Evolutionary conservation across 2,888 invertebrate genomes (phyloP).

Genomic region (Colostygia pectinataria): DNA sequence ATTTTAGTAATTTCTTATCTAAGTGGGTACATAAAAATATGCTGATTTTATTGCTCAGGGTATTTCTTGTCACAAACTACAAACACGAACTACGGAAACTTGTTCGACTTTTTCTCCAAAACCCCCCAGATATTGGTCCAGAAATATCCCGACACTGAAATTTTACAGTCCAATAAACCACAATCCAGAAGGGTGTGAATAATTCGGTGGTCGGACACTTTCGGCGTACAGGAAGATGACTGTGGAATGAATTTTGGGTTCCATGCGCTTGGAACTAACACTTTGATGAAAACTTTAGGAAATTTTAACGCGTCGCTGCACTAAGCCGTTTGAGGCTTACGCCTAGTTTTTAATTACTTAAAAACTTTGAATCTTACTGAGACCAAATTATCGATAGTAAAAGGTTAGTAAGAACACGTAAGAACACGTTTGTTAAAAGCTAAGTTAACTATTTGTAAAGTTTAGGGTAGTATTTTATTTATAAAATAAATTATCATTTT

Average conservation of each 20-base stretch:
- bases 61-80: background rate
- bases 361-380: background rate
- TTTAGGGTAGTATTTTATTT: no score
- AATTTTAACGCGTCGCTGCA: slow-evolving; percentile 11
- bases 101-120: slow-evolving; percentile 8
- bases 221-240: slow-evolving; percentile 16
- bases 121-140: slow-evolving; percentile 17
- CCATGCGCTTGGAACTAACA: slow-evolving; percentile 15
- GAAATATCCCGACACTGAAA: slow-evolving; percentile 30
- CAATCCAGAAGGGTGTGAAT: slow-evolving; percentile 33
- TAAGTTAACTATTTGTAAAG: no score
- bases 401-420: no score
- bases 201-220: slow-evolving; percentile 32
- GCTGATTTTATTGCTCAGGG: background rate
- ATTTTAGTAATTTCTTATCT: no score
- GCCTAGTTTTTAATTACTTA: background rate
- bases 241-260: slow-evolving; percentile 17
- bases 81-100: slow-evolving; percentile 3
- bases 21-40: no score
- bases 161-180: slow-evolving; percentile 36
- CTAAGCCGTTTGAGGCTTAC: slow-evolving; percentile 2
- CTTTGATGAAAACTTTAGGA: slow-evolving; percentile 15
- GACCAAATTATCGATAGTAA: no score
- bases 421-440: no score
- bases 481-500: no score